These are phyloP conservation scores for Rhabdophis nuchalis DNA, from an alignment of 2,797 vertebrate genomes.

Conservation along the genomic window DNA sequence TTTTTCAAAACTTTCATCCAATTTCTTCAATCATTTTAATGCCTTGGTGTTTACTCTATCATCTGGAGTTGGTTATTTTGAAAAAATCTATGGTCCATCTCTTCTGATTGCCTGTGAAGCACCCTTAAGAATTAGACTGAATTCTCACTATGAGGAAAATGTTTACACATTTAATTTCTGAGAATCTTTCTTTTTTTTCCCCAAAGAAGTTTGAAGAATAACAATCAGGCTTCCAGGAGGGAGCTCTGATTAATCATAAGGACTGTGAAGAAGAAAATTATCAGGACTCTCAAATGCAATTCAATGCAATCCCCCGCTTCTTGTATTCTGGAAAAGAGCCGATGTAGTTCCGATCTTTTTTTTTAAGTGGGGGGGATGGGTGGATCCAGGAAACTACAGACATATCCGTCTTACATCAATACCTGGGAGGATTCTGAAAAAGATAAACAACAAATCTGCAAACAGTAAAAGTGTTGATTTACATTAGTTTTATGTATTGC, in stretches of 20 bases:
- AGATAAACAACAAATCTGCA: background rate
- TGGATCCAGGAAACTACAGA: background rate
- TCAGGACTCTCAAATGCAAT: background rate
- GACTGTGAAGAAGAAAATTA: conserved; percentile 6
- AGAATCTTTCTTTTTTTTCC: background rate
- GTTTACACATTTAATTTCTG: background rate
- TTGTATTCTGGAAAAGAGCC: background rate
- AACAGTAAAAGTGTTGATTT: background rate
- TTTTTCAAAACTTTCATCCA: background rate
- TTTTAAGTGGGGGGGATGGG: background rate
- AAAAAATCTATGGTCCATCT: background rate
- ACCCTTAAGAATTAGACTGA: background rate
- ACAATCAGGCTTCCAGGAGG: conserved; percentile 11
- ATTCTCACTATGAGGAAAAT: background rate
- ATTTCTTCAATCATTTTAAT: background rate
- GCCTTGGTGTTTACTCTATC: background rate
- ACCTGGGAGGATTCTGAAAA: background rate
- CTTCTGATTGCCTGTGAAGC: background rate
- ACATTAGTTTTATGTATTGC: background rate
- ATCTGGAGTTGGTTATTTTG: background rate
- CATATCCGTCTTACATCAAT: background rate
- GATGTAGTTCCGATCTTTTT: background rate
- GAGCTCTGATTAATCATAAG: conserved; percentile 14
- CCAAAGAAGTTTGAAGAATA: background rate
- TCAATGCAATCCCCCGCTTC: background rate